Evolutionary conservation across 37 sponge, comb jelly and placozoan genomes (phyloP).

Genomic region (Chondrosia reniformis): DNA sequence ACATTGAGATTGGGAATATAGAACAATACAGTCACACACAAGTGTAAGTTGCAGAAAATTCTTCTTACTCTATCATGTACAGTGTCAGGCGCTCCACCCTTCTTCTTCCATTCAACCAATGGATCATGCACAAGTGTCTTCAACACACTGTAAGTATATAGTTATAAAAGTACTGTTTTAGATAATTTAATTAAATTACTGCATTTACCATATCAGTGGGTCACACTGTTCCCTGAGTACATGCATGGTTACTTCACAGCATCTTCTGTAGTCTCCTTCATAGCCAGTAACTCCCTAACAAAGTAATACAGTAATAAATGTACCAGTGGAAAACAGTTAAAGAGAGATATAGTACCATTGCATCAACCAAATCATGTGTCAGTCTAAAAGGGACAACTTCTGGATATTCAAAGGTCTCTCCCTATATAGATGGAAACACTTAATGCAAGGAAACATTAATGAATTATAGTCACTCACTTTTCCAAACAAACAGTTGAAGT

Average conservation of each 20-base stretch:
- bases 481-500: slow-evolving; percentile 93
- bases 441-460: no score
- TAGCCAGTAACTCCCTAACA: slow-evolving; percentile 69
- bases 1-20: not conserved
- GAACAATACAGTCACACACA: not conserved
- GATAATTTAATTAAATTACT: not conserved
- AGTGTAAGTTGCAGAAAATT: not conserved
- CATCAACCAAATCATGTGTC: slow-evolving; percentile 93
- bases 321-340: no score
- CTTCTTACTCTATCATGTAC: not conserved
- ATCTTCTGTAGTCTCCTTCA: slow-evolving; percentile 70
- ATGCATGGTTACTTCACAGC: slow-evolving; percentile 81
- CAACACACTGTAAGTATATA: slow-evolving; percentile 69
- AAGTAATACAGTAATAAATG: not conserved
- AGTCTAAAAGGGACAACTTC: slow-evolving; percentile 96
- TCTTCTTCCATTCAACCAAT: slow-evolving; percentile 84
- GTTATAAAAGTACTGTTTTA: no score
- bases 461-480: slow-evolving; percentile 35
- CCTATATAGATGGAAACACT: slow-evolving; percentile 52
- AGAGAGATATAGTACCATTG: no score
- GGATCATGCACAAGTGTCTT: slow-evolving; percentile 96
- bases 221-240: slow-evolving; percentile 78
- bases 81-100: not conserved
- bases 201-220: slow-evolving; percentile 66
- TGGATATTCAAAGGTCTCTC: slow-evolving; percentile 84